A percentile compares a stretch with the other conserved stretches of the same genome.
Evolutionary conservation across 2,797 vertebrate species (phyloP).

Genomic region (Geotrypetes seraphini): DNA sequence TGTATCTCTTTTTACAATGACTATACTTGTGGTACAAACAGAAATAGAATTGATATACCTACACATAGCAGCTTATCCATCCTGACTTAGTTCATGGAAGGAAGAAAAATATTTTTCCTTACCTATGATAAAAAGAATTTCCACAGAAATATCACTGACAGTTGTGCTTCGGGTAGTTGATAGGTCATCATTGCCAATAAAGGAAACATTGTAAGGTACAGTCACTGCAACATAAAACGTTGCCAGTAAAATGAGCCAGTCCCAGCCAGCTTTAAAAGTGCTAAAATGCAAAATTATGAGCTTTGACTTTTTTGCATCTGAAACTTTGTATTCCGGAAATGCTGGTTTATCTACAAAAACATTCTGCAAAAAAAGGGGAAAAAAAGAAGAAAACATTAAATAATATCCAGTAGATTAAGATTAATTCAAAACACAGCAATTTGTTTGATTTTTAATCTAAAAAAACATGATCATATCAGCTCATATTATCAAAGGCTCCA

Average conservation of each 20-base stretch:
- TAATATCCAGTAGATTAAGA: too few species aligned
- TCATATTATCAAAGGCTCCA: too few species aligned
- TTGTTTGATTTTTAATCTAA: too few species aligned
- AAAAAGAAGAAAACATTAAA: constrained; percentile 12
- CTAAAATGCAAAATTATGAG: constrained; percentile 96
- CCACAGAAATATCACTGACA: constrained; percentile 92
- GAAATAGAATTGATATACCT: too few species aligned
- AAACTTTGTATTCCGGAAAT: constrained; percentile 95
- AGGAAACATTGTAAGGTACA: constrained; percentile 95
- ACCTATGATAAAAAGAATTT: constrained; percentile 97
- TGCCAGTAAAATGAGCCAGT: constrained; percentile 92
- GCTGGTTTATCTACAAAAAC: constrained; percentile 89
- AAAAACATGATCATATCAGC: too few species aligned
- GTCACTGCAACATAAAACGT: constrained; percentile 97
- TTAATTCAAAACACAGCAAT: too few species aligned
- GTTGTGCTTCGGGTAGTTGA: constrained; percentile 85
- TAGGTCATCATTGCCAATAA: constrained; percentile 86
- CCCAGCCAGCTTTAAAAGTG: constrained; percentile 94
- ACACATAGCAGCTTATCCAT: too few species aligned
- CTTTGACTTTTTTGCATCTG: constrained; percentile 92
- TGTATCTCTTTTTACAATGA: too few species aligned
- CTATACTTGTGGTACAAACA: too few species aligned
- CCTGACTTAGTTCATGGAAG: too few species aligned
- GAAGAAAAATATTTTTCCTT: constrained; percentile 18
- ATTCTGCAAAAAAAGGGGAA: constrained; percentile 65